phyloP scores from a whole-genome alignment of 2,888 invertebrate genomes.

The Ecdyonurus torrentis region DNA sequence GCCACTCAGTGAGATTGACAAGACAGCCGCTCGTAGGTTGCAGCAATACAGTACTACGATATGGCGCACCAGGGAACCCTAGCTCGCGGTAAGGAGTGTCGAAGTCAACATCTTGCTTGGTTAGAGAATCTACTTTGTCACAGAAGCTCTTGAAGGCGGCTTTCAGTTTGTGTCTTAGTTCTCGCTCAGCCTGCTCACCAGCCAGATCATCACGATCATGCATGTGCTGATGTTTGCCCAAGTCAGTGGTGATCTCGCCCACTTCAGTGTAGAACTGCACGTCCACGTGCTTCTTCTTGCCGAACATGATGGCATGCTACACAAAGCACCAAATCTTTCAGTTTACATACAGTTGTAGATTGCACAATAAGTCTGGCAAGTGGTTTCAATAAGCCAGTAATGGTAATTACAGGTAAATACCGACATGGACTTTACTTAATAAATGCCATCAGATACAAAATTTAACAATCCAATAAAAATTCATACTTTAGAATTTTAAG shows the following conservation, averaged over 20 bases:
- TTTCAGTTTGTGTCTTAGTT: constrained; percentile 89
- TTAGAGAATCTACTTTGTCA: constrained; percentile 89
- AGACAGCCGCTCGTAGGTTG: constrained; percentile 97
- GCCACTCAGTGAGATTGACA: constrained; percentile 97
- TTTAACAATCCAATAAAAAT: too few species aligned
- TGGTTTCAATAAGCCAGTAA: too few species aligned
- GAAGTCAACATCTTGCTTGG: constrained; percentile 94
- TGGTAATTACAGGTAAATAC: too few species aligned
- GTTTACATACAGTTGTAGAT: too few species aligned
- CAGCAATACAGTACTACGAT: constrained; percentile 84
- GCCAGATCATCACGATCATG: constrained; percentile 98
- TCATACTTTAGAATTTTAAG: too few species aligned
- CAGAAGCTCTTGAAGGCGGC: constrained; percentile 97
- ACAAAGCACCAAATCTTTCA: constrained; percentile 15
- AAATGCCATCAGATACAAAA: too few species aligned
- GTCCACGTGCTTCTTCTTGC: constrained; percentile 97
- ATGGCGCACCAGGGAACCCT: constrained; percentile 95
- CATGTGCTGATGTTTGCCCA: constrained; percentile 99
- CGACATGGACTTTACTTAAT: too few species aligned
- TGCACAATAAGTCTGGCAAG: too few species aligned
- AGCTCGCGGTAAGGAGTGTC: constrained; percentile 97
- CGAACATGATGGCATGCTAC: constrained; percentile 96
- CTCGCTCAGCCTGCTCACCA: constrained; percentile 96
- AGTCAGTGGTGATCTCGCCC: constrained; percentile 97
- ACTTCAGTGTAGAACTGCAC: constrained; percentile 99